Evolutionary conservation across 2,888 invertebrate genomes (phyloP), one percentile per base, ranked within the genome.

Genomic region (Nebria brevicollis): DNA sequence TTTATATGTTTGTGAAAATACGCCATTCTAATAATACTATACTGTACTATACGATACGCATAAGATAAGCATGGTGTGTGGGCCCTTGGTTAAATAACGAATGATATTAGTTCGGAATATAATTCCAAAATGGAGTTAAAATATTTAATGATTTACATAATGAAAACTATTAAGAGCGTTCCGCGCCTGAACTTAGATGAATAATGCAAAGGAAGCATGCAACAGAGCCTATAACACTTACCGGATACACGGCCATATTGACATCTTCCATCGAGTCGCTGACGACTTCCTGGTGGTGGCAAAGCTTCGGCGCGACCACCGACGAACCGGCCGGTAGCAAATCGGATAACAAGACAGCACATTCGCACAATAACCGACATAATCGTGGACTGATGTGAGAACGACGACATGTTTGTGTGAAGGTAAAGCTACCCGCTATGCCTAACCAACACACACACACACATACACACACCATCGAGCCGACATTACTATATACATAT

Each of bases 361-460:
- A 80, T 75, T 80, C 70, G 80, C 80, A 80, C 80, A 80, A 80
- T 80, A 80, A 80, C 80, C 80, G 34, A 75, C 72, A 75, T 75
- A 64, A 78, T 78, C 66, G 72, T 72, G 68, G 70, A 80, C 80
- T 80, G 80, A 80, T 75, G 54, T 54, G 54, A 54, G 54, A 54
- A 54, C 54, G 54, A 54, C 54, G 54, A 70, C 70, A 70, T 70
- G 70, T 70, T 11, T 70, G 20, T 25, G 66, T 66, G 25, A 25
- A 66, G 66, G 25, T 66, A 13, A 66, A 54, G 54, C 54, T 13
- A 70, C 72, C n/a, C 54, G 78, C 34, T 26, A 34, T 78, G 74
- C 34, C 25, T 20, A 20, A 66, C 76, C 13, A 25, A 76, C 42
- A 76, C 76, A 76, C 26, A 76, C 64, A 75, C 75, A 75, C 64